These are phyloP conservation scores for Rhinella marina DNA, from an alignment of 2,797 vertebrate genomes.

Conservation along the genomic window DNA sequence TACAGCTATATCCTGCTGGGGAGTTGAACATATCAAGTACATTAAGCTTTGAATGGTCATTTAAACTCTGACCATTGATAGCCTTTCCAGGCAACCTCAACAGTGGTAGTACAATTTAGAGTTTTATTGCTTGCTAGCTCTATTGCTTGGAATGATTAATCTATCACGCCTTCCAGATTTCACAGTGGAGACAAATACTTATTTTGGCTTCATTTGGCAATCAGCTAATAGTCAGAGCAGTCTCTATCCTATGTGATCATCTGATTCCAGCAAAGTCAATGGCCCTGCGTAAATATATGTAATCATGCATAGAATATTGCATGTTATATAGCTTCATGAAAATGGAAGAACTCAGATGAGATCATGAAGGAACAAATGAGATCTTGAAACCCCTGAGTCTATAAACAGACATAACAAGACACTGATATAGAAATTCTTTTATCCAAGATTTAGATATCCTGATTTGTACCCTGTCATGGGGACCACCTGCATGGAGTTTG, in stretches of 20 bases:
- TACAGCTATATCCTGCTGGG: conserved; percentile 60
- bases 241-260: conserved; percentile 29
- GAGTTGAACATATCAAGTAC: conserved; percentile 60
- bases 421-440: neutral
- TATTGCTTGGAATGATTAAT: conserved; percentile 50
- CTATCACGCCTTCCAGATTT: conserved; percentile 37
- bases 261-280: conserved; percentile 26
- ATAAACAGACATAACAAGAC: neutral
- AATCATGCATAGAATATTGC: conserved; percentile 30
- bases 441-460: neutral
- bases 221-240: conserved; percentile 34
- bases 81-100: conserved; percentile 56
- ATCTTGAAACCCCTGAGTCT: neutral
- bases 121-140: conserved; percentile 53
- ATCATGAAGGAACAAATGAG: neutral
- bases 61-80: conserved; percentile 62
- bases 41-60: conserved; percentile 62
- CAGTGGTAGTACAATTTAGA: conserved; percentile 46
- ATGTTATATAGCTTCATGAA: neutral
- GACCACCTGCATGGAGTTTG: neutral
- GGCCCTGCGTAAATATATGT: conserved; percentile 20
- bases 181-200: conserved; percentile 34
- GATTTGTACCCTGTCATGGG: neutral
- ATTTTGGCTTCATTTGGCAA: conserved; percentile 40
- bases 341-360: neutral